Percentiles rank a stretch among this genome's conserved stretches.
phyloP scores from a whole-genome alignment of 2,888 invertebrate genomes.

The Acronicta aceris region DNA sequence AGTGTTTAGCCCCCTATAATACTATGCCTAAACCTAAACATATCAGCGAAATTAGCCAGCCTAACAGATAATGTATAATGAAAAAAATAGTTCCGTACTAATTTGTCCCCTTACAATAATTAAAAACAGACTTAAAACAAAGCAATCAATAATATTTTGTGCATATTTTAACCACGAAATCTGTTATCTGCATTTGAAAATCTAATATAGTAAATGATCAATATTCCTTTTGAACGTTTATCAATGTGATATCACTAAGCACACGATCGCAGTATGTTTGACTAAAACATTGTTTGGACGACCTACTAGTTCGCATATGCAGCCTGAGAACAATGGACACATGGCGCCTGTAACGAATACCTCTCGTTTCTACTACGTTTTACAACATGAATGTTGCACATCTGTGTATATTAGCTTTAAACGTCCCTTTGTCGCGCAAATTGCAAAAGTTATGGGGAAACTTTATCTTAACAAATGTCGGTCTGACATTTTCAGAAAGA shows the following conservation, averaged over 20 bases:
- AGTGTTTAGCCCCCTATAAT: no score
- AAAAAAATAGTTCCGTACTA: no score
- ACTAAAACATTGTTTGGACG: conserved; percentile 71
- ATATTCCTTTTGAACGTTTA: conserved; percentile 42
- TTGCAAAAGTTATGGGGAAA: conserved; percentile 42
- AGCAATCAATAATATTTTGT: conserved; percentile 21
- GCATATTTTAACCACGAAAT: conserved; percentile 27
- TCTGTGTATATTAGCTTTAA: conserved; percentile 47
- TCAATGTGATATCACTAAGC: conserved; percentile 62
- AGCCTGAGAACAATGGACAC: conserved; percentile 66
- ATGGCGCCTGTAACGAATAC: conserved; percentile 57
- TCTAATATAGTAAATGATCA: conserved; percentile 42
- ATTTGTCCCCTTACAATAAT: no score
- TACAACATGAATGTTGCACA: conserved; percentile 42
- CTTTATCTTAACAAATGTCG: no score
- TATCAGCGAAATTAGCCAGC: no score
- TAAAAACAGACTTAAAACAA: no score
- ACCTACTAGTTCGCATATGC: conserved; percentile 69
- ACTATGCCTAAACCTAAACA: no score
- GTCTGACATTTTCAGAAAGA: no score
- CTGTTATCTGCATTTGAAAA: conserved; percentile 42
- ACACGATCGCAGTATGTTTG: conserved; percentile 63
- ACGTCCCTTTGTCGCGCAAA: conserved; percentile 42
- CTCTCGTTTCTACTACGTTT: conserved; percentile 55
- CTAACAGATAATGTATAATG: no score